phyloP scores from a whole-genome alignment of 2,113 vertebrate genomes.

The Leucosticte australis region DNA sequence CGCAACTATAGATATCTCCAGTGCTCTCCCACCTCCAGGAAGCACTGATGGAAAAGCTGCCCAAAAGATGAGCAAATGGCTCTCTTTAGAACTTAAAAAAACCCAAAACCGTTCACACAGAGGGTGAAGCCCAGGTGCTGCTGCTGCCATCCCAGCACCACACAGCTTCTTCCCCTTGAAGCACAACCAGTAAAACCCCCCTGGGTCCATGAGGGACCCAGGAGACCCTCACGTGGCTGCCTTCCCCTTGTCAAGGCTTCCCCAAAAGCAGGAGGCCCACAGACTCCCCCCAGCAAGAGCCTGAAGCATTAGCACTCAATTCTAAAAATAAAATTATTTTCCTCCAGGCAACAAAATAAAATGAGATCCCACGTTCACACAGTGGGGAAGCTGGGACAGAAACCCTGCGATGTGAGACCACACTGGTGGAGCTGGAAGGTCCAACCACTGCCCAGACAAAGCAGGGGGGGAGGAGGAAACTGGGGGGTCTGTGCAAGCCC shows the following conservation, averaged over 20 bases:
- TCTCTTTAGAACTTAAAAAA: not conserved
- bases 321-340: constrained; percentile 40
- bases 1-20: constrained; percentile 12
- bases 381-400: not conserved
- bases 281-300: not conserved
- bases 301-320: not conserved
- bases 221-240: not conserved
- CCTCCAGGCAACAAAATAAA: constrained; percentile 27
- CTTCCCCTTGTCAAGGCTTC: not conserved
- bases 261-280: not conserved
- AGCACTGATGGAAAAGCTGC: constrained; percentile 35
- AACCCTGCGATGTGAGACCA: not conserved
- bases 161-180: not conserved
- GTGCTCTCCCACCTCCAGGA: constrained; percentile 39
- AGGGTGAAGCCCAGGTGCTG: not conserved
- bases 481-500: not conserved
- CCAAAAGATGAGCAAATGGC: constrained; percentile 24
- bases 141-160: not conserved
- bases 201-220: rapidly evolving
- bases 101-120: not conserved
- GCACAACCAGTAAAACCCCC: not conserved
- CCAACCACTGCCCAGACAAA: not conserved
- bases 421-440: not conserved
- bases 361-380: not conserved
- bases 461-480: not conserved